Conservation (phyloP, 2,797 vertebrate genomes). For the Clangula hyemalis region DNA sequence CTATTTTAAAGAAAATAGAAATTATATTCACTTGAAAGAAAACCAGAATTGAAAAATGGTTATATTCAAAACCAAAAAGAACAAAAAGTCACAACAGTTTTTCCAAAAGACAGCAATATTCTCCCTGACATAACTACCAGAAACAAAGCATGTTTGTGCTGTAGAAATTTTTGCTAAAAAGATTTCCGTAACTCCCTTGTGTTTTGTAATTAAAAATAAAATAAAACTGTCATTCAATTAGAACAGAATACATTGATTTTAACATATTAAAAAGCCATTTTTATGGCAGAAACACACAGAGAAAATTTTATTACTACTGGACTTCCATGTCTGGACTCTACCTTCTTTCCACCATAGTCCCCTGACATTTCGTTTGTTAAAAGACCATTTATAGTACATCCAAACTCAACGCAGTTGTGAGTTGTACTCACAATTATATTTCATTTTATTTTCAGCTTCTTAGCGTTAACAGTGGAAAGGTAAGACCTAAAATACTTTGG, state of each 20-base stretch:
- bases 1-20: background rate
- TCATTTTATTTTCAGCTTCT: background rate
- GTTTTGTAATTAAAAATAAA: background rate
- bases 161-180: background rate
- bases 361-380: background rate
- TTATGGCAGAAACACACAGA: background rate
- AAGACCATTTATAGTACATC: background rate
- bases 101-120: background rate
- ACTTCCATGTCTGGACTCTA: background rate
- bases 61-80: background rate
- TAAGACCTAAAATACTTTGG: background rate
- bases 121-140: background rate
- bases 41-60: background rate
- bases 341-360: background rate
- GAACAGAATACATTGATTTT: background rate
- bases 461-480: background rate
- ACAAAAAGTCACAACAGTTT: background rate
- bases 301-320: background rate
- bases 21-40: background rate
- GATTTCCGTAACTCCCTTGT: background rate
- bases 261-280: background rate
- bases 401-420: background rate
- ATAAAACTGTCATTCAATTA: background rate
- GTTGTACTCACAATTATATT: background rate
- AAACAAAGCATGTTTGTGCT: background rate